Base-by-base conservation (phyloP, 2,888 invertebrate species). In the Brachypterus glaber region DNA sequence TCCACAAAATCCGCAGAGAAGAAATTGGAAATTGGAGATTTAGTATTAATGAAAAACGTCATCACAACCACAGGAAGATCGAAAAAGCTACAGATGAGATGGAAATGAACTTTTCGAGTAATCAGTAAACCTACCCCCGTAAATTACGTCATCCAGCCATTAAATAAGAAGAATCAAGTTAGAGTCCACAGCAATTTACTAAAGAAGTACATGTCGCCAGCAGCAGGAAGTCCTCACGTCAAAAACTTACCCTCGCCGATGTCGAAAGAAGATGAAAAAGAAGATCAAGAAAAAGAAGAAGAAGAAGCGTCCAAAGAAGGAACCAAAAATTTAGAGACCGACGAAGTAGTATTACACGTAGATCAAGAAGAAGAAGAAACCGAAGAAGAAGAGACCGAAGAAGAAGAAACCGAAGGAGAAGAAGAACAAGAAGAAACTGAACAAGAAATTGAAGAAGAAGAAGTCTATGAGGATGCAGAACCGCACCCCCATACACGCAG, bases 401-500 rank as follows among this genome's bases (percentile, higher is more conserved):
- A 5, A 5, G 7, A 21, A 21, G 9, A 21, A 9, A 21, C 21
- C 5, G 9, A 7, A 7, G 5, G 5, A 21, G 21, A 21, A 21
- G 21, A 7, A 9, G 21, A 21, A 5, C 9, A 7, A 7, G 21
- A 21, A 21, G 21, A 5, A 7, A 7, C 9, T 21, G 7, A 5
- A 21, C 21, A 5, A 5, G 7, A 21, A 21, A 9, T 9, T 5
- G 21, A 21, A 21, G 9, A 21, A 5, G 9, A 21, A 7, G 21
- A 9, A 7, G 9, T 21, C 21, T 9, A 21, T n/a, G n/a, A n/a
- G n/a, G n/a, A n/a, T n/a, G n/a, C n/a, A n/a, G n/a, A n/a, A n/a
- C n/a, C n/a, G n/a, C 24, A 24, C 7, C 24, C 7, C 24, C 24
- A 29, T 13, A 29, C 29, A n/a, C 29, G 29, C 5, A 29, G 29